These are phyloP conservation scores for Macaca nemestrina DNA, from an alignment of 2,113 vertebrate species.

Conservation along the genomic window DNA sequence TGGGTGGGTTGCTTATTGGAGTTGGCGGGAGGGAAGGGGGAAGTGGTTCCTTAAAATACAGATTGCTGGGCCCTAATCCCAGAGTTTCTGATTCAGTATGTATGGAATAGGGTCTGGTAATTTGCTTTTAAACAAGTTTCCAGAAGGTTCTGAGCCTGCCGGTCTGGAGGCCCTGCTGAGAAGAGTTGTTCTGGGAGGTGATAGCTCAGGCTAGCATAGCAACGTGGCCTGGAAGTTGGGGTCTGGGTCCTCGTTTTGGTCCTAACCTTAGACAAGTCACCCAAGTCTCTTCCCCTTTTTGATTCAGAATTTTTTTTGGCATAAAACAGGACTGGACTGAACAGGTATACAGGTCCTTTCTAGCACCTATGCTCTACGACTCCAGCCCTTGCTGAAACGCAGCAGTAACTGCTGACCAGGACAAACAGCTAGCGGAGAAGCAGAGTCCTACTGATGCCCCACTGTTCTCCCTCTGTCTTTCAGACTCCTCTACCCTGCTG, in stretches of 20 bases:
- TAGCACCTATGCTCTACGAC: fast-evolving
- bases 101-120: no score
- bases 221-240: neutral
- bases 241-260: neutral
- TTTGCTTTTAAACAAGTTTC: neutral
- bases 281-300: neutral
- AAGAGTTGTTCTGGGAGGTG: fast-evolving
- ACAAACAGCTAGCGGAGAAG: fast-evolving
- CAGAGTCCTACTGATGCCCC: neutral
- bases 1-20: neutral
- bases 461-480: neutral
- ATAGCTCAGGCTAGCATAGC: fast-evolving
- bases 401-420: fast-evolving
- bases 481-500: neutral
- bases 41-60: no score
- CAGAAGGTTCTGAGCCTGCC: neutral
- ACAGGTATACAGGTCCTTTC: fast-evolving
- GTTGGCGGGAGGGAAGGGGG: no score
- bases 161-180: neutral
- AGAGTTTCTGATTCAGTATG: neutral
- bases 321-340: fast-evolving
- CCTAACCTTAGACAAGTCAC: neutral
- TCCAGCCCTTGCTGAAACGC: fast-evolving
- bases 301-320: no score
- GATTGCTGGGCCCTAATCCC: fast-evolving